Percentiles rank a stretch among this genome's conserved stretches.
Conservation (phyloP, 2,888 invertebrate species). For the Furcula furcula region DNA sequence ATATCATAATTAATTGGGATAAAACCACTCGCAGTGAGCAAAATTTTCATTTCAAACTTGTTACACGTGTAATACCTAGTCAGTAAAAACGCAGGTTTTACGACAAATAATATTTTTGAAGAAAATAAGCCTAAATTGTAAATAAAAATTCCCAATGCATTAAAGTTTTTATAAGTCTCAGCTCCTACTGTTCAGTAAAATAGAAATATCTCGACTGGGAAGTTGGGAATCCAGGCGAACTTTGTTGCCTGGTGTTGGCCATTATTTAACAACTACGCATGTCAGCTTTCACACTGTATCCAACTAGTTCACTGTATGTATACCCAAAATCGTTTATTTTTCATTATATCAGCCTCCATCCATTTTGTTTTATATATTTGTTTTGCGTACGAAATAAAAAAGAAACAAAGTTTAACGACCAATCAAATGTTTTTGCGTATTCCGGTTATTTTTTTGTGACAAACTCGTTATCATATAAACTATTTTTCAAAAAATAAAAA, state of each 20-base stretch:
- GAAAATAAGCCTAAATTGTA: no score
- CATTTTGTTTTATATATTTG: slow-evolving; percentile 10
- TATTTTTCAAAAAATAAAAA: no score
- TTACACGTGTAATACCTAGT: no score
- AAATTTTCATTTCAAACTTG: no score
- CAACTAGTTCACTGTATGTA: no score
- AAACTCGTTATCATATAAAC: slow-evolving; percentile 1
- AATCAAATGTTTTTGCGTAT: slow-evolving; percentile 7
- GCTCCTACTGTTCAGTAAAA: slow-evolving; percentile 18
- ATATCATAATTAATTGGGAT: no score
- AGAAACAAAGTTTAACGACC: slow-evolving; percentile 9
- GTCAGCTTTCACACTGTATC: slow-evolving; percentile 17
- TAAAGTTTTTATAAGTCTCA: slow-evolving; percentile 17
- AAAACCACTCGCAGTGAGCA: no score
- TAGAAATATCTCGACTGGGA: slow-evolving; percentile 6
- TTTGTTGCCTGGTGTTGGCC: slow-evolving; percentile 17
- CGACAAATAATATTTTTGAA: no score
- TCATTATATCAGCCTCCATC: slow-evolving; percentile 15
- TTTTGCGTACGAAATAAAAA: slow-evolving; percentile 15
- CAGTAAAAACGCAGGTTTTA: no score
- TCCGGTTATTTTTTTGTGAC: slow-evolving; percentile 1
- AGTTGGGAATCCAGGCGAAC: slow-evolving; percentile 15
- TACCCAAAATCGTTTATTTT: slow-evolving; percentile 11
- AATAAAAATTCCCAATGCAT: no score
- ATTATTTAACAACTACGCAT: slow-evolving; percentile 13